Percentiles rank a stretch among this genome's conserved stretches.
phyloP scores from a whole-genome alignment of 2,113 vertebrate genomes.

The Calidris pugnax region DNA sequence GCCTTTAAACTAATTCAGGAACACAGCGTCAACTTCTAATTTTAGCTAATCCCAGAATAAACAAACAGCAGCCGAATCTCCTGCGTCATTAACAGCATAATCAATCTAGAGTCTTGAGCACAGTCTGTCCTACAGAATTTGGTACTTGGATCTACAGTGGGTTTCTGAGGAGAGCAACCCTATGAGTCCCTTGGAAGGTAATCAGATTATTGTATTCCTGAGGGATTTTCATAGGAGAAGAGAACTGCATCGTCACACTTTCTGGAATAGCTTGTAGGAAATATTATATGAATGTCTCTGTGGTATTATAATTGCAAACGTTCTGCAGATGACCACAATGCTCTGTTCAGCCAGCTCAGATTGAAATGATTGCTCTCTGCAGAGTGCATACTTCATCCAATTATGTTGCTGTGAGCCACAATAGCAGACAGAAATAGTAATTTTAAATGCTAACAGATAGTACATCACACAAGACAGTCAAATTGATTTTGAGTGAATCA shows the following conservation, averaged over 20 bases:
- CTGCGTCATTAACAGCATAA: not conserved
- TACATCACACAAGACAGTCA: not conserved
- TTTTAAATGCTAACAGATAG: not conserved
- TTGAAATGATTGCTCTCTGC: not conserved
- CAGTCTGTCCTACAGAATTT: not conserved
- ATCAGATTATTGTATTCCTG: not conserved
- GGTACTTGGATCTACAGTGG: not conserved
- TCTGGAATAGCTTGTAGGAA: not conserved
- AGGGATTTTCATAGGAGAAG: not conserved
- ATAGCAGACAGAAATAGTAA: not conserved
- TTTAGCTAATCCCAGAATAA: conserved; percentile 35
- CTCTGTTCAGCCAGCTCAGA: not conserved
- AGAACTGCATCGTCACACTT: not conserved
- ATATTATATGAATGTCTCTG: not conserved
- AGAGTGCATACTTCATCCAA: not conserved
- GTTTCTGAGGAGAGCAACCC: not conserved
- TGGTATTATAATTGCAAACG: not conserved
- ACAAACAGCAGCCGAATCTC: not conserved
- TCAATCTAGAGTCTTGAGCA: conserved; percentile 16
- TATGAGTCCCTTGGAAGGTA: not conserved
- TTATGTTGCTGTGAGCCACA: not conserved
- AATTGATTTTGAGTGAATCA: not conserved
- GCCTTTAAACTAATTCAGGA: not conserved
- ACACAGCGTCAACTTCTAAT: conserved; percentile 17
- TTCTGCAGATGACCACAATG: not conserved